These are phyloP conservation scores for Ips nitidus DNA, from an alignment of 1,140 invertebrate genomes.

Conservation along the genomic window DNA sequence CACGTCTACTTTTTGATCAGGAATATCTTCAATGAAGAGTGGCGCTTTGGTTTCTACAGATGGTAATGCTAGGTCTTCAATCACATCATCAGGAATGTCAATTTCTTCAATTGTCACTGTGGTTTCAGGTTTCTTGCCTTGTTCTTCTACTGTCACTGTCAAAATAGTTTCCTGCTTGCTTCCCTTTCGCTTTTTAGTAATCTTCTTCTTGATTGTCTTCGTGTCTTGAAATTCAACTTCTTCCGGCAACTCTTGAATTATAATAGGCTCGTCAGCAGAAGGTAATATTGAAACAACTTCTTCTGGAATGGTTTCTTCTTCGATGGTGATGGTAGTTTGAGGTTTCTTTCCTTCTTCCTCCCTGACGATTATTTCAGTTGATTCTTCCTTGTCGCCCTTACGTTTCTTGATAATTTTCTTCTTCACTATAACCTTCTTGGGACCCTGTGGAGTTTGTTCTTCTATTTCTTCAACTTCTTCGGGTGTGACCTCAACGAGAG, in stretches of 20 bases:
- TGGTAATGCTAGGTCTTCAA: slow-evolving; percentile 44
- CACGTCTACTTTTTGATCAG: slow-evolving; percentile 44
- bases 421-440: slow-evolving; percentile 49
- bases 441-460: slow-evolving; percentile 42
- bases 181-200: slow-evolving; percentile 42
- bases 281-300: slow-evolving; percentile 32
- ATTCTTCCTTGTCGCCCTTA: slow-evolving; percentile 43
- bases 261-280: slow-evolving; percentile 13
- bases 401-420: slow-evolving; percentile 51
- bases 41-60: slow-evolving; percentile 42
- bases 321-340: slow-evolving; percentile 48
- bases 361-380: slow-evolving; percentile 46
- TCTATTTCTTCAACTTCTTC: slow-evolving; percentile 41
- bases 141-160: slow-evolving; percentile 54
- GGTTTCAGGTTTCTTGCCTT: slow-evolving; percentile 51
- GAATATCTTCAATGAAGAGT: slow-evolving; percentile 42
- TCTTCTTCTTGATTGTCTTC: slow-evolving; percentile 32
- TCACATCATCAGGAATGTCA: slow-evolving; percentile 49
- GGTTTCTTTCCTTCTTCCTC: slow-evolving; percentile 51
- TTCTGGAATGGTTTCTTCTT: slow-evolving; percentile 48
- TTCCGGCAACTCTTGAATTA: slow-evolving; percentile 48
- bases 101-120: slow-evolving; percentile 49
- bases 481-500: slow-evolving; percentile 45
- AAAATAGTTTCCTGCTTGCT: slow-evolving; percentile 51
- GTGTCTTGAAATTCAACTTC: slow-evolving; percentile 39